phyloP scores from a whole-genome alignment of 2,113 vertebrate genomes.

The Mionectes macconnelli region DNA sequence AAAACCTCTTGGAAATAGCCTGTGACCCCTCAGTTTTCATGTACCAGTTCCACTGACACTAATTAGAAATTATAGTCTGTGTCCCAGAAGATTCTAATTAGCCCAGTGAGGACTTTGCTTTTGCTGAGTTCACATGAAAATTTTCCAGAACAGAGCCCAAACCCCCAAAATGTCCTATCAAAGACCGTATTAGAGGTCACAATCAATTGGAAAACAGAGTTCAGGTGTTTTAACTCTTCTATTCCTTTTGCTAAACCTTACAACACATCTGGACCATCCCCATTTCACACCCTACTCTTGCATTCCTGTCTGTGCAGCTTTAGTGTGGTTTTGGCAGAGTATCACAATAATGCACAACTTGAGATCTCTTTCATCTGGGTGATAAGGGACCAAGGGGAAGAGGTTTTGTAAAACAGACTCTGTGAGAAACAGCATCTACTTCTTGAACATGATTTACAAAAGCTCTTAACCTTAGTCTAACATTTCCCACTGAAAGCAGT shows the following conservation, averaged over 20 bases:
- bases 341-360: background rate
- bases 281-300: background rate
- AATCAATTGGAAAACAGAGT: background rate
- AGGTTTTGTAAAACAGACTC: background rate
- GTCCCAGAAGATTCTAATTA: background rate
- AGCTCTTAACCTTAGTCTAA: background rate
- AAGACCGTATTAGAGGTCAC: background rate
- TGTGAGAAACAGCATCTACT: background rate
- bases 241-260: background rate
- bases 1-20: background rate
- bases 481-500: background rate
- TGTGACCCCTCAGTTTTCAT: background rate
- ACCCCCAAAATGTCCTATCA: background rate
- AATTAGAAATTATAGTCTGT: background rate
- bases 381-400: background rate
- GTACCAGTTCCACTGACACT: slow-evolving; percentile 3
- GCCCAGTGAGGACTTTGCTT: background rate
- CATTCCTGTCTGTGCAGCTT: background rate
- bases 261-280: background rate
- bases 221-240: background rate
- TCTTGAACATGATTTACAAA: background rate
- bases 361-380: background rate
- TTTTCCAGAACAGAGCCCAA: background rate
- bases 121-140: background rate
- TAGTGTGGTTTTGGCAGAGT: background rate